phyloP scores from a whole-genome alignment of 2,888 invertebrate genomes.

The Metalampra italica region DNA sequence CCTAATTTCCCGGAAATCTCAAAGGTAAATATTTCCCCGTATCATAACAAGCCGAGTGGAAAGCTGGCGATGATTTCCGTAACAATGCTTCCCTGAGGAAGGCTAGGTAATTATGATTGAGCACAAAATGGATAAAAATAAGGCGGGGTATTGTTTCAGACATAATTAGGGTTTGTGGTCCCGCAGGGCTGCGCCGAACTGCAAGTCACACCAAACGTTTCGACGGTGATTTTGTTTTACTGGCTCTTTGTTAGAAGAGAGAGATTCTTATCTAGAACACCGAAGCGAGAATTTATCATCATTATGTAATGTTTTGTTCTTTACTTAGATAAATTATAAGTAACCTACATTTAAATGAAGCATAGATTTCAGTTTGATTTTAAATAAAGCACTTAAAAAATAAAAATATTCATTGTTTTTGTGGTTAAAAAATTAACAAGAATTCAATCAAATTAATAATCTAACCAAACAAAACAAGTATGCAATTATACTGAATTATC shows the following conservation, averaged over 20 bases:
- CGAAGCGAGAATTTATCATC: background rate
- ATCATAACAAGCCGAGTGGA: slow-evolving; percentile 34
- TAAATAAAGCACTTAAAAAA: too few species aligned
- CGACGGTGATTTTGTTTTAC: slow-evolving; percentile 12
- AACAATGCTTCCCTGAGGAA: slow-evolving; percentile 63
- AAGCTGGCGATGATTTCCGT: slow-evolving; percentile 54
- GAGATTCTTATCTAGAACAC: background rate
- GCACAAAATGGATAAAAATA: slow-evolving; percentile 76
- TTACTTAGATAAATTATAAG: background rate
- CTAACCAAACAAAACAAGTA: too few species aligned
- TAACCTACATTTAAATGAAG: background rate
- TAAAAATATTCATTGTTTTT: too few species aligned
- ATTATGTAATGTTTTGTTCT: too few species aligned
- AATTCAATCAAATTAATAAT: too few species aligned
- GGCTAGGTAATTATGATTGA: slow-evolving; percentile 74
- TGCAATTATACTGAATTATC: too few species aligned
- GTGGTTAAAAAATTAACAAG: too few species aligned
- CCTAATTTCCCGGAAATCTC: slow-evolving; percentile 19
- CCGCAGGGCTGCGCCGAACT: slow-evolving; percentile 45
- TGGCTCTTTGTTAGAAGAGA: background rate
- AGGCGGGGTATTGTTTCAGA: slow-evolving; percentile 69
- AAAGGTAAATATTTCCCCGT: slow-evolving; percentile 40
- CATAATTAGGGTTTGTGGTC: slow-evolving; percentile 76
- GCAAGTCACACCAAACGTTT: slow-evolving; percentile 53
- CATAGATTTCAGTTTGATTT: too few species aligned